phyloP scores from a whole-genome alignment of 2,113 vertebrate species.

The Tenebrosternarchus preto region DNA sequence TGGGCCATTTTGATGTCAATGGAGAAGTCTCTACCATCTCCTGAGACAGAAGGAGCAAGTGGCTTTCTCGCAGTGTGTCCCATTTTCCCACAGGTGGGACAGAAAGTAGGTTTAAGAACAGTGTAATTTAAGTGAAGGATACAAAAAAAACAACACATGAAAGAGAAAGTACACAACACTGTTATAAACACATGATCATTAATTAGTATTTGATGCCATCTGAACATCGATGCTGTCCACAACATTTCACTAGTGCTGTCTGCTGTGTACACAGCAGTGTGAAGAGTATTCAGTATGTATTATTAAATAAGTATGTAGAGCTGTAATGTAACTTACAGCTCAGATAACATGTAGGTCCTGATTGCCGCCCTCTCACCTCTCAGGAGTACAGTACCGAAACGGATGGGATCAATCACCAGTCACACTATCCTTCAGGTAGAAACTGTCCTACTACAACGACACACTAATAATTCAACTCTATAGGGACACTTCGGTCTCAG shows the following conservation, averaged over 20 bases:
- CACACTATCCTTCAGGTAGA: background rate
- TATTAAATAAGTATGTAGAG: background rate
- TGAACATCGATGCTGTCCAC: background rate
- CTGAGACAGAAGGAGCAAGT: slow-evolving; percentile 55
- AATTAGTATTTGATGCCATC: background rate
- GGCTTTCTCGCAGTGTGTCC: slow-evolving; percentile 54
- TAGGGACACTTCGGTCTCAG: slow-evolving; percentile 14
- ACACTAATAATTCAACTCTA: background rate
- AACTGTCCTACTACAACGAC: background rate
- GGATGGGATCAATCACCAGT: slow-evolving; percentile 21
- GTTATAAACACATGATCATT: background rate
- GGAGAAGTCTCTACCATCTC: slow-evolving; percentile 51
- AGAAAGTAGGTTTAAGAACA: slow-evolving; percentile 42
- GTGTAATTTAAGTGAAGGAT: slow-evolving; percentile 28
- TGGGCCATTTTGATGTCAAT: slow-evolving; percentile 62
- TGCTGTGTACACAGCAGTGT: background rate
- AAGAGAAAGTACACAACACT: background rate
- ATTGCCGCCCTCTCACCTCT: background rate
- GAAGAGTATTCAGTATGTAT: background rate
- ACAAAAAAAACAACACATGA: slow-evolving; percentile 1
- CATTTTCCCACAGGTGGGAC: slow-evolving; percentile 56
- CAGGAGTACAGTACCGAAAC: slow-evolving; percentile 10
- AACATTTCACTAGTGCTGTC: background rate
- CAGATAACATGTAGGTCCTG: background rate
- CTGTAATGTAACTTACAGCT: background rate